phyloP scores from a whole-genome alignment of 2,888 invertebrate species.

The Leptura quadrifasciata region DNA sequence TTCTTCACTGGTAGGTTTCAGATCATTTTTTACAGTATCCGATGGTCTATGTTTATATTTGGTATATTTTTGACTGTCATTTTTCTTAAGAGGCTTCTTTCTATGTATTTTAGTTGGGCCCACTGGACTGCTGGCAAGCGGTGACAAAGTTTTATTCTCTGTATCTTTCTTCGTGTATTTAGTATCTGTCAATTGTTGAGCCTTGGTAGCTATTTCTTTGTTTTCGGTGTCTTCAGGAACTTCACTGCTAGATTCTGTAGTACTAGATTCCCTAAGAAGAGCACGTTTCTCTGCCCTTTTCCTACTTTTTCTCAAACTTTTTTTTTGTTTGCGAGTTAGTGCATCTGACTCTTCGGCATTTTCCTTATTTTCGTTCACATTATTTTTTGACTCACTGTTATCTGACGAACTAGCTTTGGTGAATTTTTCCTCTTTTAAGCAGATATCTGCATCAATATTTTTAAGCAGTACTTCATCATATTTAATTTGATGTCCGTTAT shows the following conservation, averaged over 20 bases:
- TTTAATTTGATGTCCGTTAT: background rate
- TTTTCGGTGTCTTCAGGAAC: constrained; percentile 48
- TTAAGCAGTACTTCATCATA: background rate
- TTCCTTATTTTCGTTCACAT: constrained; percentile 36
- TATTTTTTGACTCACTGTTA: background rate
- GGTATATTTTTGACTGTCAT: constrained; percentile 55
- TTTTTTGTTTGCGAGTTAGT: constrained; percentile 53
- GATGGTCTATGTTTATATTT: constrained; percentile 54
- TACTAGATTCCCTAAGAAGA: constrained; percentile 59
- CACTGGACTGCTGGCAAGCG: background rate
- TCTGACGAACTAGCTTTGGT: background rate
- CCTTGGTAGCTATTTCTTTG: constrained; percentile 22
- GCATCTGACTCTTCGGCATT: constrained; percentile 42
- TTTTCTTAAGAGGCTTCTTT: constrained; percentile 54
- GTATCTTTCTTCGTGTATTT: background rate
- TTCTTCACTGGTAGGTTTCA: constrained; percentile 49
- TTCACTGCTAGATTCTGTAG: constrained; percentile 63
- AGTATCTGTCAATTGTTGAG: background rate
- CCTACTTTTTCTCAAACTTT: constrained; percentile 54
- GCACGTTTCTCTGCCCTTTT: constrained; percentile 56
- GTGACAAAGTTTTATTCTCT: constrained; percentile 3
- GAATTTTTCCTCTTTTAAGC: background rate
- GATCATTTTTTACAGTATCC: constrained; percentile 23
- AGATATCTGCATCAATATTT: background rate
- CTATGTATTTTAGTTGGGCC: constrained; percentile 50